Base-by-base conservation (phyloP, 2,797 vertebrate species). In the Sarcophilus harrisii region DNA sequence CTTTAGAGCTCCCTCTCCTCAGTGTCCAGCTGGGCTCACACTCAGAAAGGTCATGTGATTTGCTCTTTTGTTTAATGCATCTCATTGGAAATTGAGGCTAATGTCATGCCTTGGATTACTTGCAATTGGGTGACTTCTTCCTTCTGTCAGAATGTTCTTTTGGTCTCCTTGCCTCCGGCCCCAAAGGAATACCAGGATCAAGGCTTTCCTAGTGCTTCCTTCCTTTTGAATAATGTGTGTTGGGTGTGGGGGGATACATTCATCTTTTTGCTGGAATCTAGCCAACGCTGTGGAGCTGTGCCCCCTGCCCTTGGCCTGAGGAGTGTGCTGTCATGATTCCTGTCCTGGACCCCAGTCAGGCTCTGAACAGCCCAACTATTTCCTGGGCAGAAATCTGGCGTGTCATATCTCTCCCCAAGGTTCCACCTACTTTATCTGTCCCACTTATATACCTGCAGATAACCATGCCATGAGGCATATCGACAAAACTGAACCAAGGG, bases 1-100 rank as follows among this genome's bases (percentile, higher is more conserved):
- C 28, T 66, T 58, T 45, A 14, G 29, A 30, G 3, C 6, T 90
- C 10, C 38, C 91, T 93, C 90, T 52, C 45, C 0, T 59, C 59
- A 55, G 73, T 38, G 90, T 54, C 81, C 58, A 58, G 90, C 52
- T 91, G 91, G 91, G 10, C 27, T 93, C 94, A 94, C 62, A 94
- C 91, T 58, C 11, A 49, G 49, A 95, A 90, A 45, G 30, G 93
- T 91, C 30, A 30, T 30, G 27, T 10, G 38, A 24, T 60, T 96
- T n/a, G n/a, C 18, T n/a, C 93, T 92, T 60, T 90, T 87, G 1
- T 18, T 57, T 58, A 38, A 27, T 87, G 54, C 8, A 55, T 10
- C 9, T 55, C 54, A 9, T 55, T 57, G 12, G 32, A 38, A 58
- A 52, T 32, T 14, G n/a, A 54, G 21, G 66, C 16, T 55, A 87